Evolutionary conservation across 2,113 vertebrate genomes (phyloP).

Genomic region (Caloenas nicobarica): DNA sequence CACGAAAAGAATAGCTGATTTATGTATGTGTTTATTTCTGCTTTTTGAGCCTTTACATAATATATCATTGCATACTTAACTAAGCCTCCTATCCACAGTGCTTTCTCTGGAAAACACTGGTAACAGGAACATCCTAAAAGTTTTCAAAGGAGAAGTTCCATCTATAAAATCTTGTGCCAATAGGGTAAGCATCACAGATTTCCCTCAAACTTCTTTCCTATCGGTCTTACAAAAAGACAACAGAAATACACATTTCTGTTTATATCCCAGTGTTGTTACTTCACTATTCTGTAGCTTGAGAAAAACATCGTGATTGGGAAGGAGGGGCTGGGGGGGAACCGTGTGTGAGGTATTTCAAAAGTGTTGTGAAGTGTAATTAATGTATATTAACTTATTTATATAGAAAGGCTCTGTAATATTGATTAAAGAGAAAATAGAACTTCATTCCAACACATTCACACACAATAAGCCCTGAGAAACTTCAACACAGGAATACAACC

Average conservation of each 20-base stretch:
- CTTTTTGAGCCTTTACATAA: not conserved
- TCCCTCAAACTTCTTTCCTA: not conserved
- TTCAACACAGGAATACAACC: not conserved
- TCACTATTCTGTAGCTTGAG: not conserved
- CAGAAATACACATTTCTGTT: not conserved
- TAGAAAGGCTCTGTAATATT: not conserved
- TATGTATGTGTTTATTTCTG: not conserved
- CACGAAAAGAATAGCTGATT: not conserved
- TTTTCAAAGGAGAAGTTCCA: not conserved
- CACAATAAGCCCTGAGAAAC: not conserved
- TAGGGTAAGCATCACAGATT: not conserved
- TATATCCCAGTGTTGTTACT: not conserved
- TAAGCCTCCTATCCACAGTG: not conserved
- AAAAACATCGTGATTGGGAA: not conserved
- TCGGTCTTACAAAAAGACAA: not conserved
- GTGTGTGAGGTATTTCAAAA: not conserved
- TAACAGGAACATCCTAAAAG: not conserved
- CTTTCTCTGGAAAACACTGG: not conserved
- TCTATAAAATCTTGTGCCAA: not conserved
- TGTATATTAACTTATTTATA: not conserved
- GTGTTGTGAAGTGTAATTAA: not conserved
- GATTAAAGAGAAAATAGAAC: not conserved
- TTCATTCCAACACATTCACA: not conserved
- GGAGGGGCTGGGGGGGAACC: fast-evolving
- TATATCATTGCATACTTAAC: not conserved